Percentiles rank a stretch among this genome's conserved stretches.
Evolutionary conservation across 1,140 invertebrate species (phyloP).

Genomic region (Monomorium pharaonis): DNA sequence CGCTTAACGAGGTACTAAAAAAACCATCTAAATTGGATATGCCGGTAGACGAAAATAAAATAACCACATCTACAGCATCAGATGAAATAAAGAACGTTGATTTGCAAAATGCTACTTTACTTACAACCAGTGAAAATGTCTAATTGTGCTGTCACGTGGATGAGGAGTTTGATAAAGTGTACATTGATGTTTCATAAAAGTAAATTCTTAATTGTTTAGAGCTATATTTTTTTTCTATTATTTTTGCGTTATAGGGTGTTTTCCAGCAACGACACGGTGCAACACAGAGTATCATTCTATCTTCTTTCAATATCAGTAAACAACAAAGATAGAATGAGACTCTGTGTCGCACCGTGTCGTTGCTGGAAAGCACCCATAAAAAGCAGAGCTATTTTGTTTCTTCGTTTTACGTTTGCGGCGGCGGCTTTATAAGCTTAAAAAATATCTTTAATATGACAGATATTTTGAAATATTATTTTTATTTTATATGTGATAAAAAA

Average conservation of each 20-base stretch:
- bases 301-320: too few relatives aligned
- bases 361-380: too few relatives aligned
- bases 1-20: constrained; percentile 52
- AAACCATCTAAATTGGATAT: constrained; percentile 41
- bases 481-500: constrained; percentile 55
- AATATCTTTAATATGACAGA: constrained; percentile 42
- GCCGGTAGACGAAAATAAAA: constrained; percentile 53
- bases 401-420: constrained; percentile 46
- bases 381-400: constrained; percentile 69
- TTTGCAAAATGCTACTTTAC: constrained; percentile 21
- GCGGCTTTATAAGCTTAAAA: constrained; percentile 31
- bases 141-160: constrained; percentile 33
- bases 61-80: constrained; percentile 1
- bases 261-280: too few relatives aligned
- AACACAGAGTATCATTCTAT: too few relatives aligned
- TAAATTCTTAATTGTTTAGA: constrained; percentile 46
- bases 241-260: constrained; percentile 68
- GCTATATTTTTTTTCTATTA: constrained; percentile 61
- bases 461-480: constrained; percentile 59
- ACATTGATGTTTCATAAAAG: constrained; percentile 33
- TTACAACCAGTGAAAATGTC: neutral
- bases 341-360: too few relatives aligned
- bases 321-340: too few relatives aligned
- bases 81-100: constrained; percentile 46
- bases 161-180: constrained; percentile 46